Evolutionary conservation across 2,888 invertebrate species (phyloP), one percentile per base, ranked within the genome.

Genomic region (Conops quadrifasciatus): DNA sequence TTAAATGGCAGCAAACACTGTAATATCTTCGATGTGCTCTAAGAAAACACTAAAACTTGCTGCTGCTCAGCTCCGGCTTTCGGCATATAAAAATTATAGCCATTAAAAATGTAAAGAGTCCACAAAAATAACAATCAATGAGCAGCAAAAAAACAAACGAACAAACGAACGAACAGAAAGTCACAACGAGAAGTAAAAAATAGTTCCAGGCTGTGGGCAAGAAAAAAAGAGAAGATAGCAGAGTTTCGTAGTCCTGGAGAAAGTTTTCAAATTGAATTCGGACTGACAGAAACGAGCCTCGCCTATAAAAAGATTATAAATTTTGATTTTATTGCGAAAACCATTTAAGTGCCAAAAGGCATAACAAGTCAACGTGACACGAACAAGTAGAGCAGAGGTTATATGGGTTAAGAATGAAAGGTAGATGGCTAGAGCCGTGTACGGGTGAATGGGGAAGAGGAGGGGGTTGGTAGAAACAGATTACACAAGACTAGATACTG

Each of bases 301-400:
- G 36, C 36, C 53, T 21, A 26, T 58, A 28, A 58, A 58, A 58
- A 58, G 26, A 28, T 58, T 28, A 58, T 58, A 58, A 58, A 58
- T 58, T 26, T 24, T 26, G 28, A 58, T 58, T 58, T 58, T 58
- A 58, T 58, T 58, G 58, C 28, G 16, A 58, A 58, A 53, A 24
- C 2, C 28, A 2, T 15, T 58, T 28, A 28, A 58, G 28, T 26
- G 24, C 7, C 56, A 56, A 24, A 56, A 11, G 58, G 15, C 24
- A 21, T n/a, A 11, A 49, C 2, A 49, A 19, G 19, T 16, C 16
- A 49, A 53, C 53, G n/a, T 19, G 21, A 53, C 53, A 21, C 21
- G 21, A 53, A 21, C 21, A 53, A 53, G 7, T n/a, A 5, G 11
- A 53, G 21, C 21, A 5, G 11, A 53, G 21, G n/a, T 21, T 19